Evolutionary conservation across 2,113 vertebrate genomes (phyloP).

Genomic region (Dasyurus viverrinus): DNA sequence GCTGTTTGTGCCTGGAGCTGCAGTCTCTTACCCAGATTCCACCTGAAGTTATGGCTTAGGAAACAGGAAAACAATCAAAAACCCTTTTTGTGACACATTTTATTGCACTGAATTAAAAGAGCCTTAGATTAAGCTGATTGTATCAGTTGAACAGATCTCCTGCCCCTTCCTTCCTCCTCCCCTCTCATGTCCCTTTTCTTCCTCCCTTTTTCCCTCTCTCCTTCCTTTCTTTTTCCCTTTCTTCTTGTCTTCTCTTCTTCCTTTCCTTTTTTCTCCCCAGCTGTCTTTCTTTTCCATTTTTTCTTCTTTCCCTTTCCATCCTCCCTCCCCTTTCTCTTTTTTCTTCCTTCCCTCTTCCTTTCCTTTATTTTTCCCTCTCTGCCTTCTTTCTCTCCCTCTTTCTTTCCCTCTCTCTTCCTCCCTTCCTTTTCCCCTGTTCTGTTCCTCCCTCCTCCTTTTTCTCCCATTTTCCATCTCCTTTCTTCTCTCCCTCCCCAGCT

Average conservation of each 20-base stretch:
- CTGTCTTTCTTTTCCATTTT: no score
- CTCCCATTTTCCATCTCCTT: not conserved
- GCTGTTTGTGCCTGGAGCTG: not conserved
- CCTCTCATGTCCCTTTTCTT: not conserved
- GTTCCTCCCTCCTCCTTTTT: no score
- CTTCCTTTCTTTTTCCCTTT: not conserved
- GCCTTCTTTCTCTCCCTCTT: not conserved
- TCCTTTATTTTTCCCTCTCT: not conserved
- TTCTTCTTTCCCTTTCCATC: no score
- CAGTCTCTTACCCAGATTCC: not conserved
- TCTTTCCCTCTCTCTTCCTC: not conserved
- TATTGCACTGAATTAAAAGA: not conserved
- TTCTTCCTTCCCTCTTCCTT: no score
- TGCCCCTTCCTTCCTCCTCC: not conserved
- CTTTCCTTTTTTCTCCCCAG: no score
- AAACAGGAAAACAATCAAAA: not conserved
- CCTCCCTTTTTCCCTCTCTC: not conserved
- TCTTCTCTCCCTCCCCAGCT: not conserved
- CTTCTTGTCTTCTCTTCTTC: not conserved
- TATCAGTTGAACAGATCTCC: not conserved
- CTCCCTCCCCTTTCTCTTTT: no score
- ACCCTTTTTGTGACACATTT: not conserved
- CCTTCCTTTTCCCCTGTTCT: not conserved
- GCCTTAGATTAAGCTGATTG: not conserved
- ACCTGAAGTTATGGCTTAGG: not conserved